A percentile compares a stretch with the other conserved stretches of the same genome.
These are phyloP conservation scores for Eudemis profundana DNA, from an alignment of 2,888 invertebrate species.

Conservation along the genomic window DNA sequence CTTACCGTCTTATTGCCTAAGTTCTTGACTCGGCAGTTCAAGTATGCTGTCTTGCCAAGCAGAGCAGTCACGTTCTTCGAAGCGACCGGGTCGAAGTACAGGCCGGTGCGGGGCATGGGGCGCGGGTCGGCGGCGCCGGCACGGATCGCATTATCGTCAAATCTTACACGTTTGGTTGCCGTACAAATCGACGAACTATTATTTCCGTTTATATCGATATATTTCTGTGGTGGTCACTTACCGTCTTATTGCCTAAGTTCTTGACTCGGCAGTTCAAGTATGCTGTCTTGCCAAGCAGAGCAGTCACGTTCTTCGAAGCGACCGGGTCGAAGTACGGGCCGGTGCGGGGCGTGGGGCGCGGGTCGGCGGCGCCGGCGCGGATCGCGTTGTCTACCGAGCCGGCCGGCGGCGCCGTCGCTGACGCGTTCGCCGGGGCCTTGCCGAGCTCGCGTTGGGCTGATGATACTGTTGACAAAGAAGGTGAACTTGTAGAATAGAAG, in stretches of 20 bases:
- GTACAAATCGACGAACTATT: too few relatives aligned
- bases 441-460: slow-evolving; percentile 81
- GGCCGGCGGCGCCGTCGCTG: slow-evolving; percentile 79
- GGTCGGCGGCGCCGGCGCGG: slow-evolving; percentile 67
- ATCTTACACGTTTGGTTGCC: too few relatives aligned
- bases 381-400: slow-evolving; percentile 85
- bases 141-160: too few relatives aligned
- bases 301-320: slow-evolving; percentile 91
- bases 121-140: slow-evolving; percentile 70
- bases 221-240: slow-evolving; percentile 77
- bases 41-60: slow-evolving; percentile 94
- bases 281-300: slow-evolving; percentile 94
- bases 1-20: slow-evolving; percentile 96
- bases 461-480: slow-evolving; percentile 66
- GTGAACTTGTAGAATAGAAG: neutral
- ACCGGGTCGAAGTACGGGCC: slow-evolving; percentile 92
- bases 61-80: slow-evolving; percentile 93
- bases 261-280: slow-evolving; percentile 95
- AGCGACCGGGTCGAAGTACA: slow-evolving; percentile 90
- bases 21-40: slow-evolving; percentile 95
- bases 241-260: slow-evolving; percentile 96
- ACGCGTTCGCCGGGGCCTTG: slow-evolving; percentile 70
- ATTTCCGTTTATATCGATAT: too few relatives aligned
- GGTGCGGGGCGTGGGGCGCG: slow-evolving; percentile 81
- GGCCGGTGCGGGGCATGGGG: slow-evolving; percentile 86